Evolutionary conservation across 1,140 invertebrate species (phyloP).

Genomic region (Copidosoma floridanum): DNA sequence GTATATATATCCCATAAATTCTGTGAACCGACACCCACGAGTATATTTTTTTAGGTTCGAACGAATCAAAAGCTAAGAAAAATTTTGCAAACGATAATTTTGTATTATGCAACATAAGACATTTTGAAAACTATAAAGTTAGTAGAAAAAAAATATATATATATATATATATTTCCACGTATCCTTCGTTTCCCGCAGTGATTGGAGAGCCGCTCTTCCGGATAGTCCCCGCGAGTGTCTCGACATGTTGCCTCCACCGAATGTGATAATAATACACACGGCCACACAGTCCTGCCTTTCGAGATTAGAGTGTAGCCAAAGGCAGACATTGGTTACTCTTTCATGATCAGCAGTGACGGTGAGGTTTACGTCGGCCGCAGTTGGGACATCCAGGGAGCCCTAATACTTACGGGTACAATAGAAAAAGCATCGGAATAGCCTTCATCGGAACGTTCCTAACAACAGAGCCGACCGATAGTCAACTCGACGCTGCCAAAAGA

Average conservation of each 20-base stretch:
- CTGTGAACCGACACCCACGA: too few species aligned
- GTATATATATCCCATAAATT: too few species aligned
- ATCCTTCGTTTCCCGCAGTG: constrained; percentile 53
- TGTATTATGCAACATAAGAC: too few species aligned
- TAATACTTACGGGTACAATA: constrained; percentile 72
- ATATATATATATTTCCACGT: too few species aligned
- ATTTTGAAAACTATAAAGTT: too few species aligned
- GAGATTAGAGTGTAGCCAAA: constrained; percentile 54
- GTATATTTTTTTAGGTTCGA: too few species aligned
- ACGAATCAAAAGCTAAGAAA: too few species aligned
- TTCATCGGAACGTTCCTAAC: constrained; percentile 56
- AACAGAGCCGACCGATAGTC: constrained; percentile 33
- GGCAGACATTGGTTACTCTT: constrained; percentile 74
- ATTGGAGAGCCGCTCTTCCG: constrained; percentile 62
- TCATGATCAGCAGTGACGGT: constrained; percentile 76
- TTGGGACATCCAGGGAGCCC: constrained; percentile 70
- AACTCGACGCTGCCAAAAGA: constrained; percentile 60
- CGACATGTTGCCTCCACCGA: constrained; percentile 64
- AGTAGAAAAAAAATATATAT: too few species aligned
- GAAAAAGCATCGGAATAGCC: constrained; percentile 70
- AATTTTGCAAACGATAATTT: too few species aligned
- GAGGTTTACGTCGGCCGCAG: constrained; percentile 73
- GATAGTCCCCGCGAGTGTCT: constrained; percentile 48
- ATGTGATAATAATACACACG: constrained; percentile 76
- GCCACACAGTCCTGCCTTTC: constrained; percentile 57